A percentile compares a stretch with the other conserved stretches of the same genome.
Evolutionary conservation across 2,113 vertebrate species (phyloP).

Genomic region (Atrichornis clamosus): DNA sequence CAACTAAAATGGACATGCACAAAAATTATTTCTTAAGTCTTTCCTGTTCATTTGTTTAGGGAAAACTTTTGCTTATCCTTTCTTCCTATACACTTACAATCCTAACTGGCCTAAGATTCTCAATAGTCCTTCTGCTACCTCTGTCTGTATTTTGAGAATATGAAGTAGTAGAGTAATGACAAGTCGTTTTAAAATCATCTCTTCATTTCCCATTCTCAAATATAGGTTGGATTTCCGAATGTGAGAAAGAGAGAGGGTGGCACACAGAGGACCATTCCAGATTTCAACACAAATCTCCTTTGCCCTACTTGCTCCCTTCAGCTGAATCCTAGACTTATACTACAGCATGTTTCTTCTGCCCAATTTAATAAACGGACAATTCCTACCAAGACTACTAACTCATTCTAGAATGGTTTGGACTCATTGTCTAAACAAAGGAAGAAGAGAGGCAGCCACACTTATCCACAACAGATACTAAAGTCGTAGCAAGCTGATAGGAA

Average conservation of each 20-base stretch:
- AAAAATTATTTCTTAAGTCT: background rate
- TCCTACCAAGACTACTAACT: background rate
- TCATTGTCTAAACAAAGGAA: background rate
- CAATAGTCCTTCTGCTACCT: background rate
- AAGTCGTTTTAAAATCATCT: background rate
- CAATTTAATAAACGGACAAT: background rate
- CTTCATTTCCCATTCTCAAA: background rate
- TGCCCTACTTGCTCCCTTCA: background rate
- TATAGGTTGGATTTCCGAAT: background rate
- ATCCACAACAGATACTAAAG: background rate
- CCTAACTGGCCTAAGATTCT: background rate
- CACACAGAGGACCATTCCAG: background rate
- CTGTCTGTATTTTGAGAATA: background rate
- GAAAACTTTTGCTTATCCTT: background rate
- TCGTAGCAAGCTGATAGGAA: background rate
- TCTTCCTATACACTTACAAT: background rate
- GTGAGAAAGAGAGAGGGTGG: background rate
- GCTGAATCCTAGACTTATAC: background rate
- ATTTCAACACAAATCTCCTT: background rate
- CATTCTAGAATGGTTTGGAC: background rate
- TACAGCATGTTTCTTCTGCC: background rate
- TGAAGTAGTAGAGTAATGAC: background rate
- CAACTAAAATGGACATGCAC: background rate
- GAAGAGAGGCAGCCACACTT: background rate
- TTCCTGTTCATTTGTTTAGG: background rate